Evolutionary conservation across 2,888 invertebrate genomes (phyloP).

Genomic region (Shargacucullia verbasci): DNA sequence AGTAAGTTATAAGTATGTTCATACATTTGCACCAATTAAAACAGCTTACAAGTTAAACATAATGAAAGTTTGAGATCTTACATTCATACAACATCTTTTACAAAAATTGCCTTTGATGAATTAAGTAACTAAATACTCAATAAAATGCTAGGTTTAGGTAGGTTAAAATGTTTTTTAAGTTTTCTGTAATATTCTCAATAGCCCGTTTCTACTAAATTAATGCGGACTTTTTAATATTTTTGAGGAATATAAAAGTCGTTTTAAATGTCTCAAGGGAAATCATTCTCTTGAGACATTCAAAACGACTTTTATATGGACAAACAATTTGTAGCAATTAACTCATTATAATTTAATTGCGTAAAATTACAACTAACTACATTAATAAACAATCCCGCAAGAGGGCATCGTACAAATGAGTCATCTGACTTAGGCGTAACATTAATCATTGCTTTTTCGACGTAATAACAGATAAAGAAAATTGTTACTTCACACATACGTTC

Average conservation of each 20-base stretch:
- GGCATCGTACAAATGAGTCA: slow-evolving; percentile 54
- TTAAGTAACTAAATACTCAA: no score
- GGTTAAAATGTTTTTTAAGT: not conserved
- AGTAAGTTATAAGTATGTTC: slow-evolving; percentile 8
- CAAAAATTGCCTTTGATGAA: no score
- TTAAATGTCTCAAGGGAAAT: slow-evolving; percentile 25
- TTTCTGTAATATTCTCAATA: slow-evolving; percentile 1
- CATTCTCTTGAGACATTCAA: no score
- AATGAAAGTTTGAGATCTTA: no score
- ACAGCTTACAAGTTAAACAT: no score
- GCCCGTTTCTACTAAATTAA: slow-evolving; percentile 3
- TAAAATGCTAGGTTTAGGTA: no score
- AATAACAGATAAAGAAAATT: slow-evolving; percentile 53
- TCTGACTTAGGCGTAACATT: slow-evolving; percentile 47
- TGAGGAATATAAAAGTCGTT: no score
- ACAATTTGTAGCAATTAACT: not conserved
- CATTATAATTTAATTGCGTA: slow-evolving; percentile 11
- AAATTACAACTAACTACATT: slow-evolving; percentile 26
- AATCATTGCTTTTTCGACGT: slow-evolving; percentile 55
- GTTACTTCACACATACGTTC: slow-evolving; percentile 32
- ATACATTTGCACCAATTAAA: not conserved
- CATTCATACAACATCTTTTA: no score
- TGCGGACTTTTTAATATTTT: slow-evolving; percentile 31
- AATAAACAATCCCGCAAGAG: slow-evolving; percentile 17
- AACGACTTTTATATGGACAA: not conserved